These are phyloP conservation scores for Polydrusus tereticollis DNA, from an alignment of 2,888 invertebrate genomes.

Conservation along the genomic window DNA sequence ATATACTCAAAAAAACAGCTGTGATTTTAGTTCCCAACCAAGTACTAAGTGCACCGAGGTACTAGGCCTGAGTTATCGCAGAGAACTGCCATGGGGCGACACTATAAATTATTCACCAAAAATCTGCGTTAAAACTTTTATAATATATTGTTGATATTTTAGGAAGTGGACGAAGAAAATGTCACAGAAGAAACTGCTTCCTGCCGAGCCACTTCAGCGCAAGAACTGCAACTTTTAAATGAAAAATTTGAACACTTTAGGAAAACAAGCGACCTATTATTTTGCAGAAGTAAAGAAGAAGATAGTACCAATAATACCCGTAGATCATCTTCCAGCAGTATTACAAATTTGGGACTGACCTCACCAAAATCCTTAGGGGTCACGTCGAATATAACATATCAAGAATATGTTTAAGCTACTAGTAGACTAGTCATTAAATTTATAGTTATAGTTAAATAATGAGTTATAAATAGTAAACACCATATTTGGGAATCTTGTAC, in stretches of 20 bases:
- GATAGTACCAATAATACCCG: slow-evolving; percentile 51
- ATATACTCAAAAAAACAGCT: no score
- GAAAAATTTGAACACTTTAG: slow-evolving; percentile 73
- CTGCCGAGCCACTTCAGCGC: slow-evolving; percentile 67
- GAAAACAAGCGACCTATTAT: slow-evolving; percentile 65
- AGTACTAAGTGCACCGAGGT: no score
- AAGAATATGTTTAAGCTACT: neutral
- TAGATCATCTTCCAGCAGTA: slow-evolving; percentile 28
- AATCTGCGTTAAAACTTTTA: no score
- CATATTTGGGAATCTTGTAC: no score
- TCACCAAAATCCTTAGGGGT: slow-evolving; percentile 51
- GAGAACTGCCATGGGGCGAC: no score
- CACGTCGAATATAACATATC: slow-evolving; percentile 38
- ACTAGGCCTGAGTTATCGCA: no score
- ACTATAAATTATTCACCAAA: no score
- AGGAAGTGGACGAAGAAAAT: slow-evolving; percentile 80
- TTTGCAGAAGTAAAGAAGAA: slow-evolving; percentile 50
- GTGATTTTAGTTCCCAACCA: no score
- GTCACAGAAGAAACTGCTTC: slow-evolving; percentile 65
- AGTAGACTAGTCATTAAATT: neutral
- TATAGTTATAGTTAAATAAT: no score
- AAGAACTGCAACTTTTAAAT: slow-evolving; percentile 68
- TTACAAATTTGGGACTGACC: slow-evolving; percentile 24
- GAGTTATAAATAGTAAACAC: no score
- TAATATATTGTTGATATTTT: slow-evolving; percentile 56